Conservation (phyloP, 2,888 invertebrate species). For the Monoplex corrugatus region DNA sequence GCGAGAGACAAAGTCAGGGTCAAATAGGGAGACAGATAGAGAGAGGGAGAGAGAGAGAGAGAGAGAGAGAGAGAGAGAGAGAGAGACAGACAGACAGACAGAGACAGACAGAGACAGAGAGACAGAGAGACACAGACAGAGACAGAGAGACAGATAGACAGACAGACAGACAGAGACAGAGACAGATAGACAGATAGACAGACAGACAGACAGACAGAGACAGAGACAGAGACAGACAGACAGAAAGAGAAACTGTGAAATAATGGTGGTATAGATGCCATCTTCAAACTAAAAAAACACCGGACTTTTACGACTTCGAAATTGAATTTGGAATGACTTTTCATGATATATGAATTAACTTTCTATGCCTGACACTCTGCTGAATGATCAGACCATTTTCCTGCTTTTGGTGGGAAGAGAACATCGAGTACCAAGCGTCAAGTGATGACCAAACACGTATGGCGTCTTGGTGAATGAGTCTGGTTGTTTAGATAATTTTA, state of each 20-base stretch:
- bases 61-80: conserved; percentile 16
- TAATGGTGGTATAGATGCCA: not conserved
- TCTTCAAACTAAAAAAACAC: not conserved
- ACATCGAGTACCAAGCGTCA: no score
- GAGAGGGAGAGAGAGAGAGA: not conserved
- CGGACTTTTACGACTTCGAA: no score
- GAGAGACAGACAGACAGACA: not conserved
- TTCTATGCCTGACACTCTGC: not conserved
- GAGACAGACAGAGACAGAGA: not conserved
- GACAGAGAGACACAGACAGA: not conserved
- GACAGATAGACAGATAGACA: not conserved
- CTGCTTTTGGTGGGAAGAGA: no score
- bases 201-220: not conserved
- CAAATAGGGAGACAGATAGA: not conserved
- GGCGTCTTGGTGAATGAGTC: no score
- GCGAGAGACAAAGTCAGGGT: not conserved
- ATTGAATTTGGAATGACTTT: no score
- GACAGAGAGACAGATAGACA: not conserved
- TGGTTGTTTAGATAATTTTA: no score
- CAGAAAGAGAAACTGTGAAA: not conserved
- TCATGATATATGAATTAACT: not conserved
- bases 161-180: not conserved
- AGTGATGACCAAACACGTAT: no score
- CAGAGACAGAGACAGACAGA: not conserved
- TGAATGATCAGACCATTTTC: no score